Evolutionary conservation across 2,113 vertebrate genomes (phyloP), one percentile per base, ranked within the genome.

Genomic region (Loxodonta africana): DNA sequence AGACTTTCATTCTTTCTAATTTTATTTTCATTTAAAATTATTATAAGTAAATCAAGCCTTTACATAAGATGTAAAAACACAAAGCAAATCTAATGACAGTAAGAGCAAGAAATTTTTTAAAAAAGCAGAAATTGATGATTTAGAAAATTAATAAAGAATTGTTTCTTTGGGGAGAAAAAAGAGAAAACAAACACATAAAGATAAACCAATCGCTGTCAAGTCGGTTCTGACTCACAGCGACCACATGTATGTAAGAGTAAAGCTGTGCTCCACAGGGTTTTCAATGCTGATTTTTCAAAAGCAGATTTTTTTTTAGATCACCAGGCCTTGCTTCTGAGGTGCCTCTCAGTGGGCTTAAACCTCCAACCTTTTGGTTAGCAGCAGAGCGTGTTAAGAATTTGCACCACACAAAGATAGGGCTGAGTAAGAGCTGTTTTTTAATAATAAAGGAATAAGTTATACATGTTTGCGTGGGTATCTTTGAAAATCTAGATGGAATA

Each of bases 1-100:
- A 25, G 2, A 5, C 77, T 83, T 91, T 73, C 18, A 57, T 78
- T 60, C 21, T 77, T 96, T 62, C 82, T 86, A 2, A 48, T 69
- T 60, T 63, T 83, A 37, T 60, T 86, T 91, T 92, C 67, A 78
- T 86, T 90, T 86, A 62, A 67, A 81, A 78, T 83, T 11, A 96
- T 74, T 93, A 78, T 78, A 28, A 67, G 3, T 44, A 0, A 95
- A 83, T 71, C 81, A 76, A 84, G 23, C 6, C 63, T 76, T 90
- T 60, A 76, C 8, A 82, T 20, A 65, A 83, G 71, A n/a, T 10
- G 15, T 15, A n/a, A 8, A 91, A 96, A 83, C 26, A 91, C 28
- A 80, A 81, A 95, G 62, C 25, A 77, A 86, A 63, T 6, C 41
- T 67, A 82, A 65, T 10, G 21, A 88, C 33, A 80, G 37, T 74